Conservation (phyloP, 2,113 vertebrate species). For the Coregonus clupeaformis region DNA sequence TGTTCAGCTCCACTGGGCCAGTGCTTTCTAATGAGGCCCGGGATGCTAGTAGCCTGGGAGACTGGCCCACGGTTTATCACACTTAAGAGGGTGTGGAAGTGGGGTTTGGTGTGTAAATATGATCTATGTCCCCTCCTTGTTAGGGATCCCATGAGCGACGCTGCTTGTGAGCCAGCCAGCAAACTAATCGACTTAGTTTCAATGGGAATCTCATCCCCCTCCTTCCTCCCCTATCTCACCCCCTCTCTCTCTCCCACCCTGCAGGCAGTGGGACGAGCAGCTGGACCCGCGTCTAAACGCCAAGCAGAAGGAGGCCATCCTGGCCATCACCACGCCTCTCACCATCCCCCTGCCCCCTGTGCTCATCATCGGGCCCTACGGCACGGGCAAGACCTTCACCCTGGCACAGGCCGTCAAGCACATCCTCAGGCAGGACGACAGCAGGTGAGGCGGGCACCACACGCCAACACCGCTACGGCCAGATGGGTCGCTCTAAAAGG, state of each 20-base stretch:
- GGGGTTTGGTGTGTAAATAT: neutral
- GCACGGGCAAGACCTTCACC: slow-evolving; percentile 98
- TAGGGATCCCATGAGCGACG: too few species aligned
- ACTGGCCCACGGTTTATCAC: slow-evolving; percentile 23
- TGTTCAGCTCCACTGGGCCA: slow-evolving; percentile 25
- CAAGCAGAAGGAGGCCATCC: slow-evolving; percentile 97
- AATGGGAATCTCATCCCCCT: neutral
- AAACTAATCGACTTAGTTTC: too few species aligned
- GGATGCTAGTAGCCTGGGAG: slow-evolving; percentile 17
- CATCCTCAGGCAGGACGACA: slow-evolving; percentile 92
- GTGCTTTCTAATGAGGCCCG: slow-evolving; percentile 40
- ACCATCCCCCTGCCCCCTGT: slow-evolving; percentile 90
- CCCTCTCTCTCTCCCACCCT: slow-evolving; percentile 30
- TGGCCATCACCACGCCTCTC: slow-evolving; percentile 95
- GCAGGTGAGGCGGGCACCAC: slow-evolving; percentile 74
- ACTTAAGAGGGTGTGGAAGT: neutral
- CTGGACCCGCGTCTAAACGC: slow-evolving; percentile 97
- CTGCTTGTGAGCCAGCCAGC: too few species aligned
- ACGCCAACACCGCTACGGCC: neutral
- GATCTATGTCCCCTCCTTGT: neutral
- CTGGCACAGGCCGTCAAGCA: slow-evolving; percentile 98
- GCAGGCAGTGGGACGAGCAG: slow-evolving; percentile 97
- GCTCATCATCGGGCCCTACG: slow-evolving; percentile 97
- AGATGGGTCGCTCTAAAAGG: neutral
- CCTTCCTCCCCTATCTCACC: neutral